Percentiles rank a stretch among this genome's conserved stretches.
Evolutionary conservation across 1,140 invertebrate genomes (phyloP).

Genomic region (Leptinotarsa defecta): DNA sequence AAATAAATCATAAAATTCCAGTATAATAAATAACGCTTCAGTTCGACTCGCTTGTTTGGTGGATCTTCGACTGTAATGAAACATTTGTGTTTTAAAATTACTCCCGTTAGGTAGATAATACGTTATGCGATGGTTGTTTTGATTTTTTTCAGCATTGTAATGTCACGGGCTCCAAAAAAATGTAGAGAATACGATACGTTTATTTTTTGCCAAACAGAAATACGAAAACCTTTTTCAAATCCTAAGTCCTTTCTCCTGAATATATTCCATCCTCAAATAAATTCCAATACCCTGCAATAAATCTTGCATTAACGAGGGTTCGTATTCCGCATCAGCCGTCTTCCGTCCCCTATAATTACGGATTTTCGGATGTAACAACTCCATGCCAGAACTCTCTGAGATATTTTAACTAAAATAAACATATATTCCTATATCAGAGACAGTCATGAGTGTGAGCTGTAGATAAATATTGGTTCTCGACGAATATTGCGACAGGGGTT

Average conservation of each 20-base stretch:
- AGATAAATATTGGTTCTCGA: conserved; percentile 46
- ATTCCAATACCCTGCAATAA: not conserved
- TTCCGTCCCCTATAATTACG: not conserved
- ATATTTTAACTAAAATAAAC: conserved; percentile 38
- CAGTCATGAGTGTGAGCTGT: conserved; percentile 39
- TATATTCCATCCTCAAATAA: not conserved
- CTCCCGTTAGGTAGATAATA: no score
- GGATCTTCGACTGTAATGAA: no score
- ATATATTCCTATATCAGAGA: conserved; percentile 40
- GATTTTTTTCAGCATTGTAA: no score
- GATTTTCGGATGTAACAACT: not conserved
- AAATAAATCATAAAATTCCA: no score
- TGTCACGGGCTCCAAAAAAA: no score
- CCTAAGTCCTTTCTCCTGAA: not conserved
- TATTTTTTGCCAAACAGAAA: no score
- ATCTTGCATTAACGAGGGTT: conserved; percentile 5
- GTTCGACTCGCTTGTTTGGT: no score
- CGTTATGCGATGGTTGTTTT: no score
- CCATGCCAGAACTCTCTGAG: conserved; percentile 22
- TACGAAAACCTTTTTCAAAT: no score
- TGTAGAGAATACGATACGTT: no score
- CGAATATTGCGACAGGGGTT: conserved; percentile 40
- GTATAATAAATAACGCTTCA: no score
- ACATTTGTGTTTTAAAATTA: no score
- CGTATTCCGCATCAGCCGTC: not conserved